Base-by-base conservation (phyloP, 2,888 invertebrate species). In the Argyresthia albistria region DNA sequence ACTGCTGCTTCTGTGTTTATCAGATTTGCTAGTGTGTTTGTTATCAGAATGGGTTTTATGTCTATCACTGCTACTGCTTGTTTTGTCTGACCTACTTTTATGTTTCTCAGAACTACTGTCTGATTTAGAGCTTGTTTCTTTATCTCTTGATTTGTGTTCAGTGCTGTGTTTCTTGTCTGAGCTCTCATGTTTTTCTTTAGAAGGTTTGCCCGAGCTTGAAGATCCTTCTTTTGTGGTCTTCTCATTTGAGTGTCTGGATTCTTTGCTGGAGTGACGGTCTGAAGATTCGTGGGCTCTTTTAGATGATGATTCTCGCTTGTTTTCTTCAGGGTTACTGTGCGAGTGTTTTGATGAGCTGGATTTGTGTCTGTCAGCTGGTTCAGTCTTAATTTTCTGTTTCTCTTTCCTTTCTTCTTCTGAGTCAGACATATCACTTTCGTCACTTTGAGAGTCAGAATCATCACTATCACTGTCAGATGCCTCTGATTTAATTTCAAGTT, bases 381-480 rank as follows among this genome's bases (percentile, higher is more conserved):
- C 78, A 58, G 59, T 64, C 61, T 73, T 79, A 35, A 73, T 63
- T 68, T 74, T 70, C 54, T 61, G 64, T 59, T 73, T 73, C 1
- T 65, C 55, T 58, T 70, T 72, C 35, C 59, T 62, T 16, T 78
- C 69, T 61, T 81, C 80, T 9, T 68, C 70, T 36, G 76, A 76
- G 12, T 76, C 72, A 50, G 78, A 74, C 11, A 69, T 71, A 39
- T 74, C 73, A 63, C 71, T 75, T 14, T 71, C 57, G 8, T 60
- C 70, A 61, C 67, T 72, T 16, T 68, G 66, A 4, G 80, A 76
- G 45, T 62, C 59, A 7, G 77, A 72, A 56, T 65, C 57, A 52
- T 65, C 58, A 58, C 65, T 67, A 55, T 63, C 68, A 62, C 66
- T 67, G 46, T 67, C 62, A 62, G 60, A 60, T 56, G 62, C 67